Conservation (phyloP, 1,140 invertebrate genomes). For the Pachyrhynchus sulphureomaculatus region DNA sequence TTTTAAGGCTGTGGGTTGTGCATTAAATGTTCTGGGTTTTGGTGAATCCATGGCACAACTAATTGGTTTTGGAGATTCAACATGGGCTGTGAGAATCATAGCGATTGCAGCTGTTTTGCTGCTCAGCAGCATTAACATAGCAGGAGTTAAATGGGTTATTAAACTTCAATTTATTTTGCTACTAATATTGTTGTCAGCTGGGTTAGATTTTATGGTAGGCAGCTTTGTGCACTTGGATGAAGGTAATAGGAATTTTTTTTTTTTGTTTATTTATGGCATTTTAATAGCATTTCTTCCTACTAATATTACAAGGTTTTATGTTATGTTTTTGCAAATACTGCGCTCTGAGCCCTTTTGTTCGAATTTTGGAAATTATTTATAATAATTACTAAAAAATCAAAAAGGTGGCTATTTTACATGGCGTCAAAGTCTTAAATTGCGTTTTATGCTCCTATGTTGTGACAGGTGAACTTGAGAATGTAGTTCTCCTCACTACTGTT, state of each 20-base stretch:
- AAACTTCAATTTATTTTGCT: constrained; percentile 87
- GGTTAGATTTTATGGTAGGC: constrained; percentile 86
- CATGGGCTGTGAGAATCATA: constrained; percentile 77
- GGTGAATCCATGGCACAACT: constrained; percentile 91
- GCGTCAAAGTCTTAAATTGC: too few relatives aligned
- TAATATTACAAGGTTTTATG: too few relatives aligned
- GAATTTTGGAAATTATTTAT: background rate
- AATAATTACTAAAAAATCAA: too few relatives aligned
- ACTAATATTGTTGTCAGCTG: constrained; percentile 79
- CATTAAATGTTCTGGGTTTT: constrained; percentile 91
- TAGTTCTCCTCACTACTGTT: too few relatives aligned
- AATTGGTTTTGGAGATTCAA: constrained; percentile 68
- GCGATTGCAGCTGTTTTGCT: constrained; percentile 79
- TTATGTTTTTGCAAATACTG: too few relatives aligned
- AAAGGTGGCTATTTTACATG: too few relatives aligned
- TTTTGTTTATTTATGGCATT: too few relatives aligned
- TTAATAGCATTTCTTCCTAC: too few relatives aligned
- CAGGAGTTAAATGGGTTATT: constrained; percentile 92
- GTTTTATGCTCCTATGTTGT: too few relatives aligned
- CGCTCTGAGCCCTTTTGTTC: background rate
- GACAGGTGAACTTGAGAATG: too few relatives aligned
- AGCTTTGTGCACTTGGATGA: constrained; percentile 72
- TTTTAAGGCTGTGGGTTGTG: constrained; percentile 88
- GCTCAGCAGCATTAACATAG: constrained; percentile 84
- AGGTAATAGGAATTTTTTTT: constrained; percentile 51